Evolutionary conservation across 2,797 vertebrate genomes (phyloP), one percentile per base, ranked within the genome.

Genomic region (Scolopax rusticola): DNA sequence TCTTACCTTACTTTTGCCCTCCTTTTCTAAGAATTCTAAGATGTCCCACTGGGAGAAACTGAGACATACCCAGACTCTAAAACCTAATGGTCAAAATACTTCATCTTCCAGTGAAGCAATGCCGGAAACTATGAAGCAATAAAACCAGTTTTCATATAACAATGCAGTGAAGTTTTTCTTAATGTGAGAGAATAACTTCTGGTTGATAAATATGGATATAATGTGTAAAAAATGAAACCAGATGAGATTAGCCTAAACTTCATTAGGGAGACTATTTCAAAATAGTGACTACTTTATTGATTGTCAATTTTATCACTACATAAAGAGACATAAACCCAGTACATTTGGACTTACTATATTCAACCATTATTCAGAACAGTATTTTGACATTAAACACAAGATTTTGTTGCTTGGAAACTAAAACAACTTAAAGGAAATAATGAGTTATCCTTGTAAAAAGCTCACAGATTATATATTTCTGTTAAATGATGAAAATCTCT

Each of bases 161-260:
- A 96, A 65, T 68, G 64, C 79, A 92, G 59, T 89, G 28, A 74
- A 93, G 50, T 85, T 96, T 87, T 94, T 64, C 30, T 80, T 63
- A 74, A 73, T 25, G 24, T 59, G 28, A 59, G 38, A 91, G 28
- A 92, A 48, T 77, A 90, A 96, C 70, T 94, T 95, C 77, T 95
- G 63, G 59, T 83, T 94, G 60, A 93, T 95, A 94, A 87, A 97
- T 85, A 95, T 59, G 88, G 59, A 93, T 90, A 91, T 28, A 97
- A 96, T 83, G 83, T 51, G 90, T 70, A 91, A 94, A 95, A 82
- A 94, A 95, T 73, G 19, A 83, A 77, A 94, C 88, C 63, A 79
- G 40, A 43, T 77, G 83, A 92, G 48, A 95, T 91, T 65, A 84
- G 38, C 73, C 83, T 77, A n/a, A 76, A 86, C 57, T 93, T 93